A percentile compares a stretch with the other conserved stretches of the same genome.
These are phyloP conservation scores for Ligdia adustata DNA, from an alignment of 2,888 invertebrate species.

Conservation along the genomic window DNA sequence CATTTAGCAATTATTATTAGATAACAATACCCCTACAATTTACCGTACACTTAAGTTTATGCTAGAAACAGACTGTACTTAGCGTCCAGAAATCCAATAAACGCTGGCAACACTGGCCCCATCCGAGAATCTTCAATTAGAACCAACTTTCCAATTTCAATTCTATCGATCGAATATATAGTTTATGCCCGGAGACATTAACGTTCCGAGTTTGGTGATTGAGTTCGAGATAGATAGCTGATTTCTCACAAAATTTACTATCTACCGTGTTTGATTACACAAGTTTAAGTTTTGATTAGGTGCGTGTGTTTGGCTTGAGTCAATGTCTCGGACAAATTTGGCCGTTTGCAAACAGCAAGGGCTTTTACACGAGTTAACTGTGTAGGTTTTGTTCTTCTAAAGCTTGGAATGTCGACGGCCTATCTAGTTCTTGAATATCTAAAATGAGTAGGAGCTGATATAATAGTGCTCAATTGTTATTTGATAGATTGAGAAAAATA, in stretches of 20 bases:
- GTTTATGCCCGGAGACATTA: constrained; percentile 42
- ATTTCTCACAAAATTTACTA: constrained; percentile 41
- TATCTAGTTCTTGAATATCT: no score
- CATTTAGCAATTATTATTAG: no score
- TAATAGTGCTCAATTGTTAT: no score
- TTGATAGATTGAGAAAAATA: no score
- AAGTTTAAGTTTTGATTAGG: constrained; percentile 42
- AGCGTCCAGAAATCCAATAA: not conserved
- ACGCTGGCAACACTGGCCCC: constrained; percentile 8
- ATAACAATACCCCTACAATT: no score
- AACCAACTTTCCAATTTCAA: constrained; percentile 74
- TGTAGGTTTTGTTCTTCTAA: no score
- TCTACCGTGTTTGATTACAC: constrained; percentile 39
- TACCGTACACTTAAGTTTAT: no score
- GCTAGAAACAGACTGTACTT: no score
- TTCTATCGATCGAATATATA: constrained; percentile 59
- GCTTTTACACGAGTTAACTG: no score
- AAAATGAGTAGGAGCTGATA: no score
- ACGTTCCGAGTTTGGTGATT: constrained; percentile 41
- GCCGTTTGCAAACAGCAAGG: no score
- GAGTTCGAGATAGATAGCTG: constrained; percentile 41
- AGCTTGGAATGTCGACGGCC: no score
- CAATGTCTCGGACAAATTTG: constrained; percentile 29
- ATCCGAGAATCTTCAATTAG: constrained; percentile 74
- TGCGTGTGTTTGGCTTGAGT: constrained; percentile 37